Evolutionary conservation across 2,888 invertebrate species (phyloP).

Genomic region (Nezara viridula): DNA sequence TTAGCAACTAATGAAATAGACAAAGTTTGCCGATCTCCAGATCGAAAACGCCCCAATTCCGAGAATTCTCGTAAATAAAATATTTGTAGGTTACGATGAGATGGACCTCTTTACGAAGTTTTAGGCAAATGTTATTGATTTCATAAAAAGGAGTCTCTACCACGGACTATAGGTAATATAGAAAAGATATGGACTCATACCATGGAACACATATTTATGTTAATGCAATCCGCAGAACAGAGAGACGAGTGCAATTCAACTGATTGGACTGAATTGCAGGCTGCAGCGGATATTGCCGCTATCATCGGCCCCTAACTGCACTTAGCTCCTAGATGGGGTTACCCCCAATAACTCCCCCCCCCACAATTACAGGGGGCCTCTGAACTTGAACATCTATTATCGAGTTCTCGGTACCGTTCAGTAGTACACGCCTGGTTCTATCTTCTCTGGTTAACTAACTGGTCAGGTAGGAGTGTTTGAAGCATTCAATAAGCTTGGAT

Average conservation of each 20-base stretch:
- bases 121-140: too few species aligned
- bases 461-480: neutral
- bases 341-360: neutral
- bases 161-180: too few species aligned
- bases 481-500: neutral
- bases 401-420: neutral
- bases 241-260: neutral
- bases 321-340: neutral
- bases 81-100: too few species aligned
- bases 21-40: too few species aligned
- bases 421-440: neutral
- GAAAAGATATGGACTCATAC: too few species aligned
- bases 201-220: too few species aligned
- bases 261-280: neutral
- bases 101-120: too few species aligned
- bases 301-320: neutral
- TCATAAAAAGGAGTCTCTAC: too few species aligned
- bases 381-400: neutral
- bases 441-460: neutral
- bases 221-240: neutral
- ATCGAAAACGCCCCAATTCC: too few species aligned
- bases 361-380: neutral
- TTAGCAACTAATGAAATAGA: too few species aligned
- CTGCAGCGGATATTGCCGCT: conserved; percentile 2
- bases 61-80: too few species aligned